Evolutionary conservation across 2,888 invertebrate species (phyloP).

Genomic region (Thysanoteuthis rhombus): DNA sequence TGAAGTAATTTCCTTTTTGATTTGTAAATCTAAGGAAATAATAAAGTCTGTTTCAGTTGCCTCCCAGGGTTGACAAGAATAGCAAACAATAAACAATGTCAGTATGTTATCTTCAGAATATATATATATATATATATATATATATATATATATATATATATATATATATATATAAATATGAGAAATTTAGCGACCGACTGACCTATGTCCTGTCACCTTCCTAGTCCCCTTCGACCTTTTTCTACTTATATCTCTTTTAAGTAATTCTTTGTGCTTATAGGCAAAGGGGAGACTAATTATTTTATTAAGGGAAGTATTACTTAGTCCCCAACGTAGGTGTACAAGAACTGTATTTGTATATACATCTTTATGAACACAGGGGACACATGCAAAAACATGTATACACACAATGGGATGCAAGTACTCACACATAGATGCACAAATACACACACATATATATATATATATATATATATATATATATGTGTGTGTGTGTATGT

Average conservation of each 20-base stretch:
- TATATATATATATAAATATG: not conserved
- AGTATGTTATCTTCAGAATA: not conserved
- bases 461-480: not conserved
- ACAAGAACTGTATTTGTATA: too few species aligned
- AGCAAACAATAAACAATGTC: not conserved
- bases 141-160: not conserved
- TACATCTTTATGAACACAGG: not conserved
- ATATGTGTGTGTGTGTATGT: not conserved
- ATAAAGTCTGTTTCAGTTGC: not conserved
- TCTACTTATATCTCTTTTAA: not conserved
- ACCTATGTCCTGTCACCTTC: not conserved
- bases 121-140: not conserved
- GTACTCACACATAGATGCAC: not conserved
- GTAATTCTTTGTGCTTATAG: not conserved
- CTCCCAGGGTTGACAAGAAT: not conserved
- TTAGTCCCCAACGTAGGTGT: not conserved
- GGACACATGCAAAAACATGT: not conserved
- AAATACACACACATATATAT: not conserved
- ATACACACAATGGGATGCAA: not conserved
- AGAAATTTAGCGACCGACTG: not conserved
- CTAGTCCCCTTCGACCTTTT: not conserved
- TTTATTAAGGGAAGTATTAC: not conserved
- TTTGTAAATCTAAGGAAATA: not conserved
- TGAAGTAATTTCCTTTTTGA: slow-evolving; percentile 12
- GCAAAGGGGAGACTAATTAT: not conserved